These are phyloP conservation scores for Ferrisia virgata DNA, from an alignment of 2,888 invertebrate species.

Conservation along the genomic window DNA sequence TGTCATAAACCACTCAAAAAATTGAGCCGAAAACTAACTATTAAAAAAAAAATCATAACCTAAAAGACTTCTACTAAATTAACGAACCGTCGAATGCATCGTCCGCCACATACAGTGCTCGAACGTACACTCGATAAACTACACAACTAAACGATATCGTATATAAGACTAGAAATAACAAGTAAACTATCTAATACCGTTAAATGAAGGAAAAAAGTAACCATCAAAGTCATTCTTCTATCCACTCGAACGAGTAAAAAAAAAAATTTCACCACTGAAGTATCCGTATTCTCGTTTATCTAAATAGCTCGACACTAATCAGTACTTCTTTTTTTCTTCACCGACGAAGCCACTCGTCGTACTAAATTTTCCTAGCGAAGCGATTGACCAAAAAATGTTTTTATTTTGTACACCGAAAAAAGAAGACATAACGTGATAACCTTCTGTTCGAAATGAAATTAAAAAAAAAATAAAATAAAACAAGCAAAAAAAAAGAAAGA, in stretches of 20 bases:
- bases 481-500: neutral
- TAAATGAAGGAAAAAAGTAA: neutral
- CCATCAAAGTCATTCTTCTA: neutral
- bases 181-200: slow-evolving; percentile 10
- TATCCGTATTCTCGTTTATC: neutral
- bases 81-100: neutral
- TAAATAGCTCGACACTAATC: neutral
- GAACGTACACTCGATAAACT: neutral
- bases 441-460: neutral
- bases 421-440: neutral
- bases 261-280: neutral
- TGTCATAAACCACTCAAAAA: neutral
- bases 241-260: neutral
- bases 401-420: neutral
- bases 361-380: neutral
- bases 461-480: neutral
- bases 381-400: neutral
- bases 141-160: slow-evolving; percentile 17
- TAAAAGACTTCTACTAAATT: neutral
- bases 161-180: slow-evolving; percentile 31
- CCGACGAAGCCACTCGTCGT: neutral
- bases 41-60: neutral
- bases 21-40: neutral
- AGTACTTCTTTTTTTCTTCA: neutral
- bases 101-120: neutral